Conservation (phyloP, 1,140 invertebrate genomes). For the Schmidtea mediterranea region DNA sequence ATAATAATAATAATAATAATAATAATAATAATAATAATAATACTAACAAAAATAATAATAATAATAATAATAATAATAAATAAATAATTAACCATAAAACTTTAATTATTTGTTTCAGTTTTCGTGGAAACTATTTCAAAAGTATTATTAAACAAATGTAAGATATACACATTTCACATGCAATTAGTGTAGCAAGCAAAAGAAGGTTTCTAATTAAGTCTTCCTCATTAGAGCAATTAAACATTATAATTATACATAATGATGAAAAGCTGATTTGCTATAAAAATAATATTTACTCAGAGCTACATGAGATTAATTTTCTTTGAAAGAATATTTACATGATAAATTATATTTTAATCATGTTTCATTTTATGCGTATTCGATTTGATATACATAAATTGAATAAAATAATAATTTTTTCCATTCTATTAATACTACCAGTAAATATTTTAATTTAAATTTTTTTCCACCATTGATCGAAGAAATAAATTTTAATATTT, state of each 20-base stretch:
- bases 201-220: not conserved
- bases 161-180: not conserved
- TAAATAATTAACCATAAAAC: not conserved
- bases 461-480: too few species aligned
- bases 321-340: too few species aligned
- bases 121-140: not conserved
- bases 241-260: not conserved
- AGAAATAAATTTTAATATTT: too few species aligned
- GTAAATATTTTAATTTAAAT: too few species aligned
- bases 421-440: too few species aligned
- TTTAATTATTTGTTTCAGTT: not conserved
- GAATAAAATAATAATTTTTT: too few species aligned
- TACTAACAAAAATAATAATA: not conserved
- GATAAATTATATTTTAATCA: too few species aligned
- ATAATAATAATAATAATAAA: conserved; percentile 6
- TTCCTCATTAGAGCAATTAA: not conserved
- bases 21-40: conserved; percentile 5
- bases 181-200: not conserved
- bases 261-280: not conserved
- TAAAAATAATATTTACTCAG: too few species aligned
- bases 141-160: too few species aligned
- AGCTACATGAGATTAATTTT: too few species aligned
- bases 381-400: too few species aligned
- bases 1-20: conserved; percentile 5
- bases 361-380: too few species aligned